Conservation (phyloP, 2,888 invertebrate genomes). For the Ormyrus thymus region DNA sequence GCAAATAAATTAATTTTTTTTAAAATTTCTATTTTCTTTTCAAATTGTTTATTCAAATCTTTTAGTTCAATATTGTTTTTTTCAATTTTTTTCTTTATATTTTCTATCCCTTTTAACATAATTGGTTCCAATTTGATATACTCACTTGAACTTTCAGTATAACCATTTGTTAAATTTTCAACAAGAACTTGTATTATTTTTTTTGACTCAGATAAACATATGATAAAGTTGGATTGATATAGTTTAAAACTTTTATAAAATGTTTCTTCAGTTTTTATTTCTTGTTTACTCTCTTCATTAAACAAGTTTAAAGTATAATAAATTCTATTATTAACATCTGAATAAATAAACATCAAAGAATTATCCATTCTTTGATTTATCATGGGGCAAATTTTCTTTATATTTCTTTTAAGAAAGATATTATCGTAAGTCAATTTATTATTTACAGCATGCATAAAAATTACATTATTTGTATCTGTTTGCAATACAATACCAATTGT, state of each 20-base stretch:
- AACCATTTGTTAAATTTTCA: conserved; percentile 45
- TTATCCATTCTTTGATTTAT: conserved; percentile 53
- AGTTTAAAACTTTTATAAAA: conserved; percentile 60
- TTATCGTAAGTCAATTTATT: conserved; percentile 62
- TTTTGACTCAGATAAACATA: conserved; percentile 59
- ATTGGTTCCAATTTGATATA: conserved; percentile 59
- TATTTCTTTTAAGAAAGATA: conserved; percentile 57
- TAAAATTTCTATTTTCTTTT: conserved; percentile 60
- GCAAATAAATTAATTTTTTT: conserved; percentile 67
- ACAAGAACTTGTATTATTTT: conserved; percentile 58
- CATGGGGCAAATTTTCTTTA: conserved; percentile 60
- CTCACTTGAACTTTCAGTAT: conserved; percentile 39
- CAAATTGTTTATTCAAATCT: no score
- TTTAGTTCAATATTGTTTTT: conserved; percentile 53
- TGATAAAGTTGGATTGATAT: conserved; percentile 60
- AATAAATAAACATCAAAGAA: conserved; percentile 63
- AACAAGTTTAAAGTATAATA: conserved; percentile 61
- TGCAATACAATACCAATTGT: conserved; percentile 61
- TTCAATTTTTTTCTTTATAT: conserved; percentile 61
- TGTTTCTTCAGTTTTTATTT: conserved; percentile 54
- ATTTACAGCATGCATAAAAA: conserved; percentile 60
- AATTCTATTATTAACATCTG: conserved; percentile 55
- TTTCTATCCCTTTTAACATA: conserved; percentile 62
- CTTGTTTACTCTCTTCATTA: conserved; percentile 43
- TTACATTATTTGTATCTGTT: conserved; percentile 53